Base-by-base conservation (phyloP, 2,797 vertebrate genomes). In the Onychomys arenicola region DNA sequence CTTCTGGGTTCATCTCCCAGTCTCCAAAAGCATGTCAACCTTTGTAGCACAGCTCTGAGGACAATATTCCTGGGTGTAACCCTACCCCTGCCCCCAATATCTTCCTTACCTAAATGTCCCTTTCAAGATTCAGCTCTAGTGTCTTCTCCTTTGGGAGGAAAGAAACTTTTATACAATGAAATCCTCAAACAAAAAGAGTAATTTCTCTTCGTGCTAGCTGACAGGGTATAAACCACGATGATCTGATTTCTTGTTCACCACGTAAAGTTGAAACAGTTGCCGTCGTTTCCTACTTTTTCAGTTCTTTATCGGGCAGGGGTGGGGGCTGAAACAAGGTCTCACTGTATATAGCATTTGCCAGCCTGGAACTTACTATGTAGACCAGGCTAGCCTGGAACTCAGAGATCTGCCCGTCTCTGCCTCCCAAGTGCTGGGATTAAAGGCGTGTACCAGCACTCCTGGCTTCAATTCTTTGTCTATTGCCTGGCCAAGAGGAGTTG, bases 61-160 rank as follows among this genome's bases (percentile, higher is more conserved):
- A 12, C 1, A 34, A 0, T 6, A 37, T 27, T 55, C 34, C 52
- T 83, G 6, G 0, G 0, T 57, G n/a, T 6, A 29, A n/a, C 4
- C 7, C 37, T 43, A 32, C 23, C 27, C 32, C 16, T 5, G 29
- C 27, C 16, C 23, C 69, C 27, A 23, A 25, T 9, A 19, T 6
- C 23, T 40, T 59, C n/a, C 71, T n/a, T n/a, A 89, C 32, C 76
- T 63, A 81, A 87, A 21, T 32, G 34, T 27, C 65, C 78, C 59
- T 59, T 63, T 88, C 55, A 78, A 67, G 46, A 67, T 29, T 91
- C 49, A 78, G 12, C 61, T 34, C 57, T n/a, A 21, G 21, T 12
- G 83, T 76, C 46, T 1, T 84, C 34, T 63, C 52, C 46, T 86
- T 89, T 78, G 6, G 65, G 34, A 32, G 14, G 32, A 52, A 52